Percentiles rank a stretch among this genome's conserved stretches.
phyloP scores from a whole-genome alignment of 2,797 vertebrate genomes.

The Halcyon chelicuti region DNA sequence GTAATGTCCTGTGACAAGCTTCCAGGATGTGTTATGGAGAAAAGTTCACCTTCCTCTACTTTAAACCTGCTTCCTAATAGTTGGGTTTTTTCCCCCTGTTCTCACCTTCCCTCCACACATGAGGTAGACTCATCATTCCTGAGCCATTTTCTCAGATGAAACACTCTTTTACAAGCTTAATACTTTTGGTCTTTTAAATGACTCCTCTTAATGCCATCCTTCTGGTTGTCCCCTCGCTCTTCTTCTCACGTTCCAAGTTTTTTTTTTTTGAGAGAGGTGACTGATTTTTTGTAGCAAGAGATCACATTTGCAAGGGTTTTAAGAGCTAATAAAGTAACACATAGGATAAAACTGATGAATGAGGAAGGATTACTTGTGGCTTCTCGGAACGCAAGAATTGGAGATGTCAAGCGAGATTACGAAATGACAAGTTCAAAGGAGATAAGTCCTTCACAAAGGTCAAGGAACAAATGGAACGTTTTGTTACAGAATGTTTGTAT shows the following conservation, averaged over 20 bases:
- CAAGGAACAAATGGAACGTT: not conserved
- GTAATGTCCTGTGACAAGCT: not conserved
- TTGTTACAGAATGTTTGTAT: not conserved
- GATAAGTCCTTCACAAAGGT: not conserved
- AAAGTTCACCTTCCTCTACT: not conserved
- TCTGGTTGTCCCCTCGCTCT: not conserved
- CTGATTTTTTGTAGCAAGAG: not conserved
- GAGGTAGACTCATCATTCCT: not conserved
- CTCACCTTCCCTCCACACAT: not conserved
- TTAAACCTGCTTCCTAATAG: not conserved
- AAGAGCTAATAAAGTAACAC: not conserved
- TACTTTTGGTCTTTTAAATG: not conserved
- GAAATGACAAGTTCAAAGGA: not conserved
- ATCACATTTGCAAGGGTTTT: fast-evolving
- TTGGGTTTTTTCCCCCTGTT: not conserved
- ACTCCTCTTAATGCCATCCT: not conserved
- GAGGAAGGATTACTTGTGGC: not conserved
- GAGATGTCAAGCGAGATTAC: not conserved
- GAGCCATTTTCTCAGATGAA: not conserved
- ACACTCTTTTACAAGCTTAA: not conserved
- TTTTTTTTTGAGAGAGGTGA: not conserved
- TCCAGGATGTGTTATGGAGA: not conserved
- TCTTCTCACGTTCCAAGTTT: not conserved
- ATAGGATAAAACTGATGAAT: not conserved
- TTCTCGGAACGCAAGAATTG: not conserved